Percentiles rank a stretch among this genome's conserved stretches.
These are phyloP conservation scores for Platerodrilus igneus DNA, from an alignment of 2,888 invertebrate genomes.

Conservation along the genomic window DNA sequence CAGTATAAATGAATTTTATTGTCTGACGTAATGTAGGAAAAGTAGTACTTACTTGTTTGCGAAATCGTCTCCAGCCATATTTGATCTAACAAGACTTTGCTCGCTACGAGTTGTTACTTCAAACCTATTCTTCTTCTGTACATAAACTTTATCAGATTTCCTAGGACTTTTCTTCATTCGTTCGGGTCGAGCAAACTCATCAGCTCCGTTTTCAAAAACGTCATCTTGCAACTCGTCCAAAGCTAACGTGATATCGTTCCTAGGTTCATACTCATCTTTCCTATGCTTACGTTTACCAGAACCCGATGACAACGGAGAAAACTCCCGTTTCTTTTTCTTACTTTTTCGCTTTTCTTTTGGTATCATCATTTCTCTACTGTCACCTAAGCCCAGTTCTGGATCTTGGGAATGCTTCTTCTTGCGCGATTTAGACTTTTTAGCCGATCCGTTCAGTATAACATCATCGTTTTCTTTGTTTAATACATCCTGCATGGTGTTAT, in stretches of 20 bases:
- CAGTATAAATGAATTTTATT: no score
- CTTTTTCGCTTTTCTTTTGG: slow-evolving; percentile 46
- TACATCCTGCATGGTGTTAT: slow-evolving; percentile 46
- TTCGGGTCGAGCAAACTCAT: slow-evolving; percentile 35
- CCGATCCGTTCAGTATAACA: slow-evolving; percentile 34
- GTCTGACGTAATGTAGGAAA: no score
- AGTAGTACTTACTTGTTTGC: no score
- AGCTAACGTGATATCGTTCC: slow-evolving; percentile 44
- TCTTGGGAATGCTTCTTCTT: slow-evolving; percentile 40
- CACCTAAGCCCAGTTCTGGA: slow-evolving; percentile 38
- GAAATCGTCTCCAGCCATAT: slow-evolving; percentile 36
- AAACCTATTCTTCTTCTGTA: slow-evolving; percentile 47
- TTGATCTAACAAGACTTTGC: slow-evolving; percentile 28
- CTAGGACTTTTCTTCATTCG: slow-evolving; percentile 42
- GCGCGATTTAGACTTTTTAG: slow-evolving; percentile 44
- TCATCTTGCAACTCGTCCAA: slow-evolving; percentile 49
- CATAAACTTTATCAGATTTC: slow-evolving; percentile 43
- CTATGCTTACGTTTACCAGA: slow-evolving; percentile 42
- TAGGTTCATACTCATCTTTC: slow-evolving; percentile 43
- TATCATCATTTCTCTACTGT: slow-evolving; percentile 49
- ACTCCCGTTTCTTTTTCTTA: slow-evolving; percentile 46
- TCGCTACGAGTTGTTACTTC: slow-evolving; percentile 37
- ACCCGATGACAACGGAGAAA: slow-evolving; percentile 32
- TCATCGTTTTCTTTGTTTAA: slow-evolving; percentile 41
- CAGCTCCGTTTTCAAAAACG: slow-evolving; percentile 44